phyloP scores from a whole-genome alignment of 1,140 invertebrate genomes.

The Drosophila bifasciata region DNA sequence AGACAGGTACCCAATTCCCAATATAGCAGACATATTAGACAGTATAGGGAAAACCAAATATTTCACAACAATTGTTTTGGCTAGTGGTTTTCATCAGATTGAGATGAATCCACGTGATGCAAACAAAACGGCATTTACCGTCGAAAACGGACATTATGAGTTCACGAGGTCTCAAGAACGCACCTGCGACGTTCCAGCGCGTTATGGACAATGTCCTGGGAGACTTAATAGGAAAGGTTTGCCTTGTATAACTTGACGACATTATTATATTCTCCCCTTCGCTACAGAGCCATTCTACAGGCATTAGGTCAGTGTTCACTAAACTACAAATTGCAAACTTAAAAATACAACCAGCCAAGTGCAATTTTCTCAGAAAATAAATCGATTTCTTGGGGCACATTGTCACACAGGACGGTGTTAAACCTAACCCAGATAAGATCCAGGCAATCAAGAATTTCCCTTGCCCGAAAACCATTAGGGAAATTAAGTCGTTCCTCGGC shows the following conservation, averaged over 20 bases:
- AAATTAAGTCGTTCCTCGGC: constrained; percentile 12
- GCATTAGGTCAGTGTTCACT: constrained; percentile 14
- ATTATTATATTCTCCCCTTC: constrained; percentile 27
- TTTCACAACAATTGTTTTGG: constrained; percentile 25
- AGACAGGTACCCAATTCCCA: constrained; percentile 16
- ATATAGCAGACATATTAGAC: constrained; percentile 23
- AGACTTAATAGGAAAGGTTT: constrained; percentile 8
- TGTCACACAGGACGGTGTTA: constrained; percentile 10
- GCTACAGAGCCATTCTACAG: constrained; percentile 6
- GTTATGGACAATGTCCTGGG: constrained; percentile 35
- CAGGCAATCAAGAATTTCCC: constrained; percentile 17
- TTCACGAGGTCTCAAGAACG: constrained; percentile 10
- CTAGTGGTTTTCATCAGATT: constrained; percentile 34
- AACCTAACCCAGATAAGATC: constrained; percentile 15
- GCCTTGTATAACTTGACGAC: constrained; percentile 17
- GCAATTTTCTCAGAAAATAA: constrained; percentile 8
- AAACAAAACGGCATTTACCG: constrained; percentile 12
- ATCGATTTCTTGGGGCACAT: constrained; percentile 13
- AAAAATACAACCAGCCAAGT: constrained; percentile 25
- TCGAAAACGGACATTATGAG: constrained; percentile 17
- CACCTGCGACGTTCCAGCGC: constrained; percentile 18
- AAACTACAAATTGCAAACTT: constrained; percentile 19
- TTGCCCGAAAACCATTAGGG: constrained; percentile 6
- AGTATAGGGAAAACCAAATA: constrained; percentile 14
- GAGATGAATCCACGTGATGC: constrained; percentile 11